A percentile compares a stretch with the other conserved stretches of the same genome.
These are phyloP conservation scores for Aphidius colemani DNA, from an alignment of 2,888 invertebrate species.

Conservation along the genomic window DNA sequence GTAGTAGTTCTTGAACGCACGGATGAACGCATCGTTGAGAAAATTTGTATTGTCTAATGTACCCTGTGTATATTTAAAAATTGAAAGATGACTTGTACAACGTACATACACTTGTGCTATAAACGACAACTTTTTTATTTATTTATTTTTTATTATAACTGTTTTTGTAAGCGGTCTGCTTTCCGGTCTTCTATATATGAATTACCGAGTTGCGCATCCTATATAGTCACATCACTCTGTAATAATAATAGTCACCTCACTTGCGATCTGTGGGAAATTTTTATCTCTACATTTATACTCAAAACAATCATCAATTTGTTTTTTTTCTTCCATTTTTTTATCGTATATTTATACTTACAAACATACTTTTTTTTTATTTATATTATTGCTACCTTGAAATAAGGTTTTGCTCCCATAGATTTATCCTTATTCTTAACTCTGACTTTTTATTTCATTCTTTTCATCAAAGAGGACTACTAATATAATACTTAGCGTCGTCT, in stretches of 20 bases:
- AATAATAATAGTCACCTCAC: slow-evolving; percentile 40
- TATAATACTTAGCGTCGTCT: too few species aligned
- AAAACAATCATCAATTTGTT: too few species aligned
- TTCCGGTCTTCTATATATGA: slow-evolving; percentile 54
- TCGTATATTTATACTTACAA: too few species aligned
- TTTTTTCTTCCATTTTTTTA: too few species aligned
- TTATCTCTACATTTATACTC: slow-evolving; percentile 31
- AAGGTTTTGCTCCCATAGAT: too few species aligned
- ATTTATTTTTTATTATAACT: slow-evolving; percentile 40
- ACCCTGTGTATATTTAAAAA: slow-evolving; percentile 19
- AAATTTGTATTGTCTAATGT: background rate
- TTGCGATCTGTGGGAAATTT: slow-evolving; percentile 56
- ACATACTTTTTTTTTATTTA: too few species aligned
- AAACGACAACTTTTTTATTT: slow-evolving; percentile 54
- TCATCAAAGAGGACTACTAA: background rate
- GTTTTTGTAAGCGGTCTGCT: slow-evolving; percentile 49
- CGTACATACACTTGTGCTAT: slow-evolving; percentile 34
- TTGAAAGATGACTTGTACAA: too few species aligned
- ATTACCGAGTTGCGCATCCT: slow-evolving; percentile 33
- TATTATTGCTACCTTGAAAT: too few species aligned
- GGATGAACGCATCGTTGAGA: slow-evolving; percentile 39
- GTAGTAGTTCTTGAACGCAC: slow-evolving; percentile 7
- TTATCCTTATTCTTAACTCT: slow-evolving; percentile 1
- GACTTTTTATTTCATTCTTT: slow-evolving; percentile 17
- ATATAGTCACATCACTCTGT: slow-evolving; percentile 42